Conservation (phyloP, 2,888 invertebrate species). For the Metacarcinus magister region DNA sequence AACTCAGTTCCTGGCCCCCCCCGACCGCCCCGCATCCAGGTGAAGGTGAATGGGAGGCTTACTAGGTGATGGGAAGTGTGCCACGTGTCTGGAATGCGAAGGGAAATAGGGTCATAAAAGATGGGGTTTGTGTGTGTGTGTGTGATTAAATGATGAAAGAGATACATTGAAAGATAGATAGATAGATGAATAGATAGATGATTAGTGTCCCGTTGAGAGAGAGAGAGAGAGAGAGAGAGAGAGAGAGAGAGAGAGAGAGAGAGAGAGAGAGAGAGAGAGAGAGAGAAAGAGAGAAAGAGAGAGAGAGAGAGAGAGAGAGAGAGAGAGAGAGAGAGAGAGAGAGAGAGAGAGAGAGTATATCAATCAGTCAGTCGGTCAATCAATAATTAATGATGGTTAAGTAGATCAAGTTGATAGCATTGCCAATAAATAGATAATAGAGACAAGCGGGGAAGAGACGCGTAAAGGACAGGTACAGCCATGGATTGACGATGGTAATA, state of each 20-base stretch:
- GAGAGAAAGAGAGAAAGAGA: background rate
- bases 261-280: background rate
- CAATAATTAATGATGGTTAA: background rate
- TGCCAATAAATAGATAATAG: background rate
- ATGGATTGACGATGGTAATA: background rate
- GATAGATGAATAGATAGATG: no score
- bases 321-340: slow-evolving; percentile 2
- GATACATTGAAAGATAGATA: no score
- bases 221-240: no score
- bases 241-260: background rate
- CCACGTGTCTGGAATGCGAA: no score
- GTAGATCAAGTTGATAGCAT: background rate
- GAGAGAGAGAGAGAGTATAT: background rate
- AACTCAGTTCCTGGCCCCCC: no score
- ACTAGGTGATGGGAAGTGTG: no score
- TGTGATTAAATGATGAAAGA: no score
- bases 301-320: background rate
- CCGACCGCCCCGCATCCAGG: no score
- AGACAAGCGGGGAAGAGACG: background rate
- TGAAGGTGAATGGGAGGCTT: no score
- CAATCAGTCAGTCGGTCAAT: background rate
- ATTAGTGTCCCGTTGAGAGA: no score
- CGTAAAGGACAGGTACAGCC: background rate
- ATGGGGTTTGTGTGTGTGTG: no score
- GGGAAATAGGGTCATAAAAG: no score